Evolutionary conservation across 2,113 vertebrate species (phyloP).

Genomic region (Archilochus colubris): DNA sequence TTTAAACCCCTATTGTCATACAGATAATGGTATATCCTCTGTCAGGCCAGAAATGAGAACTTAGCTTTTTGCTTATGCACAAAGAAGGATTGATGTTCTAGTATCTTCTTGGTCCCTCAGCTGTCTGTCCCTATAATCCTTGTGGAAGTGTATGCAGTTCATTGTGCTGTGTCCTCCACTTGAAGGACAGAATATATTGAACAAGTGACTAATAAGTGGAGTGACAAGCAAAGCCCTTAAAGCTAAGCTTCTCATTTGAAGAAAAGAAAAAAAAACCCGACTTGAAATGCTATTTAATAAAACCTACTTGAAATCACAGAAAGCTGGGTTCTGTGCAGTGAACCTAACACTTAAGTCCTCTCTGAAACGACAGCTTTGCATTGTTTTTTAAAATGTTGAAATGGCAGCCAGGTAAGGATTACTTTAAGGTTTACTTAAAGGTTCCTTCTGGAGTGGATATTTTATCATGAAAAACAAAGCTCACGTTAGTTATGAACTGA

Average conservation of each 20-base stretch:
- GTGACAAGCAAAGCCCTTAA: neutral
- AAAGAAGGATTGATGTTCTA: neutral
- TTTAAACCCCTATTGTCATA: neutral
- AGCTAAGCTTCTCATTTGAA: neutral
- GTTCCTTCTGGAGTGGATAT: neutral
- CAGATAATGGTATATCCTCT: neutral
- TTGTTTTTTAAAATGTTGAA: neutral
- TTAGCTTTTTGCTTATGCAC: neutral
- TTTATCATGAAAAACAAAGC: neutral
- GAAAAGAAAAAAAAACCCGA: neutral
- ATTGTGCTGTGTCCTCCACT: neutral
- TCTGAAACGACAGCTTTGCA: neutral
- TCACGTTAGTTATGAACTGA: neutral
- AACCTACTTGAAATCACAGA: neutral
- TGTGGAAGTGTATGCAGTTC: neutral
- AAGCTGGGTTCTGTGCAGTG: neutral
- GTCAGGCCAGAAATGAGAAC: neutral
- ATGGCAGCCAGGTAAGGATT: neutral
- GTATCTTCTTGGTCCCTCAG: neutral
- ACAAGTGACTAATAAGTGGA: neutral
- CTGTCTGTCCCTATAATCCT: neutral
- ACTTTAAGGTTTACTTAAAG: neutral
- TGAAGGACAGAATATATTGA: neutral
- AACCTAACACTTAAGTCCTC: neutral
- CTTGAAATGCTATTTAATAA: neutral